Base-by-base conservation (phyloP, 1,140 invertebrate species). In the Drosophila mojavensis region DNA sequence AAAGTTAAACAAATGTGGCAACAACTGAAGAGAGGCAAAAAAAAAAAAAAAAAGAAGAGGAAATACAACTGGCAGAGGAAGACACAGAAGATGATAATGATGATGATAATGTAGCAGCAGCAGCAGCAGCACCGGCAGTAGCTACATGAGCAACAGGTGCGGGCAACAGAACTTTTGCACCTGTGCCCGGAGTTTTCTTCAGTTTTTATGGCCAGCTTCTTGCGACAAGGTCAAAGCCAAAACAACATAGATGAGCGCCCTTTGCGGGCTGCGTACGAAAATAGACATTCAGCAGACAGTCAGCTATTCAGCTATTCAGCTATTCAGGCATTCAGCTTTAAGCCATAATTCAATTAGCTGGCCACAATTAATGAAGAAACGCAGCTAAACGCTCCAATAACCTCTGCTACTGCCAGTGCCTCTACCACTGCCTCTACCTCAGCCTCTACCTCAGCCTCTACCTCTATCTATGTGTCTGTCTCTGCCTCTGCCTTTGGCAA, bases 1-100 rank as follows among this genome's bases (percentile, higher is more conserved):
- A 86, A 86, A 84, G 81, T 85, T 79, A 81, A 84, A 85, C 81
- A 84, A 84, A 84, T 84, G 81, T 85, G 64, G 78, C 81, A 75
- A 75, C 60, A 83, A 75, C 62, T 62, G 63, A 41, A 71, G 33
- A 72, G 41, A 62, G 39, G 43, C 1, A 33, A 58, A 43, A 30
- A 56, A 53, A 47, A 59, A 30, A 61, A 26, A 3, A 59, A 26
- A 11, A 61, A 48, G 59, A 67, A 47, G 64, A 62, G 59, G 66
- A 69, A 74, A 54, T 61, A 72, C 58, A 74, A 65, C 45, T 60
- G 28, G 66, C 47, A 61, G 58, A 20, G 17, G 4, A 55, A 41
- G 39, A 56, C 36, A 4, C 5, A 11, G 36, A 2, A 39, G 36
- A 39, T 39, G 36, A 39, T 39, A 10, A 39, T 39, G 36, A 39